Evolutionary conservation across 2,888 invertebrate genomes (phyloP).

Genomic region (Hesperia comma): DNA sequence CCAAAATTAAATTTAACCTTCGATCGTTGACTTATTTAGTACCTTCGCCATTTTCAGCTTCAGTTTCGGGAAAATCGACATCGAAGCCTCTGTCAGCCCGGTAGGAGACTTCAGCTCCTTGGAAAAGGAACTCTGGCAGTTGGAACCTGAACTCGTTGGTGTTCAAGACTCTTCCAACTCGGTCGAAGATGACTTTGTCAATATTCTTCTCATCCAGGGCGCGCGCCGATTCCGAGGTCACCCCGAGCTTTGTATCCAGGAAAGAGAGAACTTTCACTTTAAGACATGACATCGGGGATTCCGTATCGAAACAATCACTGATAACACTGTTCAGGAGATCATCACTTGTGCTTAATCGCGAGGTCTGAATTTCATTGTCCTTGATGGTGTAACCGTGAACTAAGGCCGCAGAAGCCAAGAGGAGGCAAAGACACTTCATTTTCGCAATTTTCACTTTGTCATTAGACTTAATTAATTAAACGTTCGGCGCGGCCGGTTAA

Average conservation of each 20-base stretch:
- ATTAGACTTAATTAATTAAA: constrained; percentile 78
- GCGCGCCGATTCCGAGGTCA: constrained; percentile 84
- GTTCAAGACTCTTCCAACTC: constrained; percentile 88
- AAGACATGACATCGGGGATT: constrained; percentile 88
- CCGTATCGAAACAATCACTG: constrained; percentile 88
- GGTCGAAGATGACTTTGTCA: constrained; percentile 89
- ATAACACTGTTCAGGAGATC: constrained; percentile 88
- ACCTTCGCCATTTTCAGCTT: constrained; percentile 84
- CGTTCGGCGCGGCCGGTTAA: constrained; percentile 76
- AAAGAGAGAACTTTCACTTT: constrained; percentile 90
- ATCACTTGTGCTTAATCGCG: constrained; percentile 86
- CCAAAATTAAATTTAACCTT: not conserved
- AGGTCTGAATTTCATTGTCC: constrained; percentile 83
- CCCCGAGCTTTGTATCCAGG: constrained; percentile 88
- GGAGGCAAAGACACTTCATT: constrained; percentile 81
- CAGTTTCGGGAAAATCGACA: constrained; percentile 82
- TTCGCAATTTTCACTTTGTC: constrained; percentile 68
- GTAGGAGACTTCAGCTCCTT: constrained; percentile 86
- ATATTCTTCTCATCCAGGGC: constrained; percentile 85
- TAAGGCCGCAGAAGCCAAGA: constrained; percentile 79
- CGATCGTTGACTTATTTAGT: constrained; percentile 36
- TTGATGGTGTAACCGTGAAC: constrained; percentile 77
- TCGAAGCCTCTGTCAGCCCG: constrained; percentile 87
- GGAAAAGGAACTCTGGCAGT: constrained; percentile 89
- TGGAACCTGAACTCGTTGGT: constrained; percentile 89